Conservation (phyloP, 2,113 vertebrate species). For the Oryctolagus cuniculus region mOryCun1.1 NC_091445.1:22946001-22946500, state of each 20-base stretch:
- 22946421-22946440: conserved; percentile 31
- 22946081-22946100: neutral
- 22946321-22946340: conserved; percentile 17
- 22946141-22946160: neutral
- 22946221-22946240: neutral
- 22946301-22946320: neutral
- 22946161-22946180: neutral
- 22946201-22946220: neutral
- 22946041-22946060: neutral
- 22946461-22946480: neutral
- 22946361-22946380: neutral
- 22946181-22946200: neutral
- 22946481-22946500: neutral
- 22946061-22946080: neutral
- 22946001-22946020: conserved; percentile 47
- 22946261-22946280: neutral
- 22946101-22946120: neutral
- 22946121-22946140: conserved; percentile 8
- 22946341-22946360: neutral
- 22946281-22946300: neutral
- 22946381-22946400: conserved; percentile 1
- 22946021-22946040: neutral
- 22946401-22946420: neutral
- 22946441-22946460: neutral
- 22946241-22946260: neutral